These are phyloP conservation scores for Laodelphax striatellus DNA, from an alignment of 1,140 invertebrate genomes.

Conservation along the genomic window DNA sequence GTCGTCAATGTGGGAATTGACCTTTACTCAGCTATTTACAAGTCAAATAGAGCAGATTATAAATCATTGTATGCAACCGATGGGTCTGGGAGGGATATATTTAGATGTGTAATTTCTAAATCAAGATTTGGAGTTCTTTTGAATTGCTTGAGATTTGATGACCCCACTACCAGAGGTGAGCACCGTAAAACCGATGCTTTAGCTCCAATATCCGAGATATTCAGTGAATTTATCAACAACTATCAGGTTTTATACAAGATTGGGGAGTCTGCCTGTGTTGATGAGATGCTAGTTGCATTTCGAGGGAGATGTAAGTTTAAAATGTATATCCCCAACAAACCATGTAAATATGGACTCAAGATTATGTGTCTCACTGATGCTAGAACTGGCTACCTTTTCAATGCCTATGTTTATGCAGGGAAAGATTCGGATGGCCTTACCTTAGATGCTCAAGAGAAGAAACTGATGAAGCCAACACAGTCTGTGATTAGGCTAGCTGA, in stretches of 20 bases:
- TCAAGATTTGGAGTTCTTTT: slow-evolving; percentile 27
- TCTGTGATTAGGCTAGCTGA: slow-evolving; percentile 18
- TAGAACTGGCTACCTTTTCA: not conserved
- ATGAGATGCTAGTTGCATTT: slow-evolving; percentile 32
- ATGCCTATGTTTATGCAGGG: slow-evolving; percentile 7
- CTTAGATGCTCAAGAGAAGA: too few species aligned
- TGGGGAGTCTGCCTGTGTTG: slow-evolving; percentile 24
- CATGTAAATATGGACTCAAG: slow-evolving; percentile 30
- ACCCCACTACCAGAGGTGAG: slow-evolving; percentile 22
- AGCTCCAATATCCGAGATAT: slow-evolving; percentile 22
- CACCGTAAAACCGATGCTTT: slow-evolving; percentile 17
- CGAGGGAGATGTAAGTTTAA: slow-evolving; percentile 29
- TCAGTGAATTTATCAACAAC: slow-evolving; percentile 29
- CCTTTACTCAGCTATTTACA: too few species aligned
- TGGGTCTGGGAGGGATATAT: too few species aligned
- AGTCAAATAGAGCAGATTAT: too few species aligned
- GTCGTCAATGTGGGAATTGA: too few species aligned
- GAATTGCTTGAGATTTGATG: slow-evolving; percentile 27
- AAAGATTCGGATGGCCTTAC: not conserved
- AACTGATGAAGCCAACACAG: slow-evolving; percentile 7
- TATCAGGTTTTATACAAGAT: slow-evolving; percentile 25
- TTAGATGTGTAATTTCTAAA: not conserved
- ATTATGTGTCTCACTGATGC: not conserved
- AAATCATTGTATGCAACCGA: too few species aligned
- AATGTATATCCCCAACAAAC: slow-evolving; percentile 35